Percentiles rank a stretch among this genome's conserved stretches.
These are phyloP conservation scores for Phocoena sinus DNA, from an alignment of 2,113 vertebrate genomes.

Conservation along the genomic window DNA sequence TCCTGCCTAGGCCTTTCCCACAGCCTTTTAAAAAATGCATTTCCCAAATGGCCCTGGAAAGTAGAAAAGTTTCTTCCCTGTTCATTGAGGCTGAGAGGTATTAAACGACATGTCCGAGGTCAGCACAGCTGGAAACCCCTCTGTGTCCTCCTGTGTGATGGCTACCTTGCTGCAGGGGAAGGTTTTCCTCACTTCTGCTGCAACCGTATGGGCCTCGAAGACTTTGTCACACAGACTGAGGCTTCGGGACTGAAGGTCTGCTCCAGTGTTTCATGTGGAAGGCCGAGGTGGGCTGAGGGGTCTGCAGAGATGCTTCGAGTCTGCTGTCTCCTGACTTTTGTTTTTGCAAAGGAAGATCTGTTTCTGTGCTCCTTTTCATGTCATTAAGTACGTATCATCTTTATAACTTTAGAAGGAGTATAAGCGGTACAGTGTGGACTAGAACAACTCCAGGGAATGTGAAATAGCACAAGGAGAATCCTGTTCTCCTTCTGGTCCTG, in stretches of 20 bases:
- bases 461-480: neutral
- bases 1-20: neutral
- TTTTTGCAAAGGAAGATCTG: neutral
- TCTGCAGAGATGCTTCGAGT: neutral
- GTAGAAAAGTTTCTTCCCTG: neutral
- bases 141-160: no score
- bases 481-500: neutral
- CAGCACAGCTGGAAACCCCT: neutral
- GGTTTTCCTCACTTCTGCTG: neutral
- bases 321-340: neutral
- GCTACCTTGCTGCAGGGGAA: neutral
- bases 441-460: neutral
- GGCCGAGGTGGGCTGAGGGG: neutral
- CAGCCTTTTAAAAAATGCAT: neutral
- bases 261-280: neutral
- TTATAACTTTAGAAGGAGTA: neutral
- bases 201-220: neutral
- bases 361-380: neutral
- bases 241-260: neutral
- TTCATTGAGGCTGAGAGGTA: neutral
- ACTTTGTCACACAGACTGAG: neutral
- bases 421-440: rapidly evolving
- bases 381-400: no score
- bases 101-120: neutral
- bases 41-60: neutral